phyloP scores from a whole-genome alignment of 2,113 vertebrate genomes.

The Cyanistes caeruleus region DNA sequence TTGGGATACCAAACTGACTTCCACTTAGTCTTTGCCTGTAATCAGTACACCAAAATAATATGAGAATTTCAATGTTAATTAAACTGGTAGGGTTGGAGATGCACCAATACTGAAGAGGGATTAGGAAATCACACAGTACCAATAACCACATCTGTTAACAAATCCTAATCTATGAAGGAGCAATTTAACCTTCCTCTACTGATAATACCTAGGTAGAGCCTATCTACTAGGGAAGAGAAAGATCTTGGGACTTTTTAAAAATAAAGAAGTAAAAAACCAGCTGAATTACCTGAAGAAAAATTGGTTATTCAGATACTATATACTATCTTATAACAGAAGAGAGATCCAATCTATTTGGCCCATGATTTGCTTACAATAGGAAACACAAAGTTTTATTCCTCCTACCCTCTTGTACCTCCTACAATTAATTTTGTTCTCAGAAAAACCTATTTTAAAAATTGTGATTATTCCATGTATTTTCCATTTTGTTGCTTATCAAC shows the following conservation, averaged over 20 bases:
- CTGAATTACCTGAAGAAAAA: background rate
- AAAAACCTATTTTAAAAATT: background rate
- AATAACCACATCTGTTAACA: conserved; percentile 64
- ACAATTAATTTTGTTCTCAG: background rate
- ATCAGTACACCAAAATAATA: conserved; percentile 76
- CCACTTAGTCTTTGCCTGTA: conserved; percentile 69
- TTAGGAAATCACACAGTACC: conserved; percentile 62
- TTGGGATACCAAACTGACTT: conserved; percentile 70
- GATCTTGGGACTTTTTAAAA: background rate
- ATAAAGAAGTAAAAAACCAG: background rate
- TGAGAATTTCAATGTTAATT: conserved; percentile 72
- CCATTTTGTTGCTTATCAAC: background rate
- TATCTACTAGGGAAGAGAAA: background rate
- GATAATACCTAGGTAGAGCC: background rate
- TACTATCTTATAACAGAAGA: background rate
- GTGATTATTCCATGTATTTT: background rate
- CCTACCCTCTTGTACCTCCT: background rate
- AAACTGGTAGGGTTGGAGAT: conserved; percentile 59
- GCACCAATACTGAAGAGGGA: conserved; percentile 56
- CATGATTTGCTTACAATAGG: background rate
- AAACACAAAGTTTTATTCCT: background rate
- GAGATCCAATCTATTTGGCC: background rate
- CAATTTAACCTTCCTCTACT: conserved; percentile 15
- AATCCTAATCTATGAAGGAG: conserved; percentile 5
- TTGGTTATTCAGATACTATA: background rate